phyloP scores from a whole-genome alignment of 2,113 vertebrate genomes.

The Ctenodactylus gundi region DNA sequence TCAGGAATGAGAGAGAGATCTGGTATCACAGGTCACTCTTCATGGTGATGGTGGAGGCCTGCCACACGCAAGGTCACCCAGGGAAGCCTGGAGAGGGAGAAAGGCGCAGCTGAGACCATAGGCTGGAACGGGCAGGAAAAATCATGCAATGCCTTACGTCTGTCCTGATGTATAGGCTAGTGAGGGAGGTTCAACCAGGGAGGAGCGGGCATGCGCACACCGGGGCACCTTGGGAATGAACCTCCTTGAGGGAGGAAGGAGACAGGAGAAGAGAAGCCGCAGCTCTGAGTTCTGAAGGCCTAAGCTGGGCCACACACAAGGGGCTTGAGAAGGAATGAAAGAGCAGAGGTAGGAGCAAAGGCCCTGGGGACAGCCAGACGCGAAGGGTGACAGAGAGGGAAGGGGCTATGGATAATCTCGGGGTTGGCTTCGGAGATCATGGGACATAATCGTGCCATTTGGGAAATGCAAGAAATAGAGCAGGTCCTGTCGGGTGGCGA shows the following conservation, averaged over 20 bases:
- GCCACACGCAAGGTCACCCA: rapidly evolving
- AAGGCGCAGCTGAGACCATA: rapidly evolving
- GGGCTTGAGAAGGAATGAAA: neutral
- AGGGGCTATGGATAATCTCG: too few relatives aligned
- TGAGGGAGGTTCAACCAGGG: neutral
- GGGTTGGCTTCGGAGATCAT: neutral
- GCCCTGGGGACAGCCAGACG: neutral
- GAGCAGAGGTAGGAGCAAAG: neutral
- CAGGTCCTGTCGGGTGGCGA: neutral
- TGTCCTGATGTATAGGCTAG: neutral
- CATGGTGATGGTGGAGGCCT: neutral
- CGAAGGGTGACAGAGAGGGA: too few relatives aligned
- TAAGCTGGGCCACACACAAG: neutral
- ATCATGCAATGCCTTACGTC: neutral
- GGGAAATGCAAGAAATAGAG: neutral
- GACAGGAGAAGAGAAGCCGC: neutral
- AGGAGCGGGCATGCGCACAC: neutral
- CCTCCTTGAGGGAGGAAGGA: neutral
- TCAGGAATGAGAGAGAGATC: neutral
- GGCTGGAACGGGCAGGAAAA: neutral
- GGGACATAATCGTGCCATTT: too few relatives aligned
- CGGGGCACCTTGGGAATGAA: too few relatives aligned
- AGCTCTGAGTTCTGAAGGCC: neutral
- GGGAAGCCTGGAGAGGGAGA: neutral
- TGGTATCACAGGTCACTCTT: too few relatives aligned